Base-by-base conservation (phyloP, 2,888 invertebrate genomes). In the Bombylius major region DNA sequence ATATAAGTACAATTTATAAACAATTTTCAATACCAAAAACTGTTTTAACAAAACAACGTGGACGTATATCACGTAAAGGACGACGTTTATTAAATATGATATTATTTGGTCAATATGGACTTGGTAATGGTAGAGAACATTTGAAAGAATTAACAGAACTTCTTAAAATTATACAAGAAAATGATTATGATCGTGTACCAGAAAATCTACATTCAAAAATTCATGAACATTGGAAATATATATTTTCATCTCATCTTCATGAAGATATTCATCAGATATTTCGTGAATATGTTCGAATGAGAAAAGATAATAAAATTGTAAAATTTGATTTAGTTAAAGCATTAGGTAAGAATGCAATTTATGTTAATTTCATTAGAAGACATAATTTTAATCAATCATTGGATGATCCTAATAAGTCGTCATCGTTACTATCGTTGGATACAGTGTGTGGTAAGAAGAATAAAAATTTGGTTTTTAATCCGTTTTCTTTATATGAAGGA, bases 61-160 rank as follows among this genome's bases (percentile, higher is more conserved):
- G 71, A 67, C 47, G 70, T 62, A 65, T 54, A 53, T 63, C 70
- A 58, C 78, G 78, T 56, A 69, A 69, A 50, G 70, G 75, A 63
- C 66, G 78, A 5, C 78, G 72, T 54, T 73, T 72, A 51, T 67
- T 82, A 1, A 82, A 82, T 63, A 81, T 79, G 76, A 75, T 82
- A 42, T 69, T 82, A 7, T 67, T 82, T 7, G 82, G 82, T 0
- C 81, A 82, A 66, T 78, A 78, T 0, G 82, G 81, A 0, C 74
- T 82, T 32, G 72, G 72, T 5, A 76, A 77, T 56, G 82, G 82
- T 3, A 64, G 70, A 1, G 63, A 66, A 57, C 78, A 79, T 63
- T 65, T 81, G 33, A 73, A 67, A 5, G 72, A 76, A 59, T 65
- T 82, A 23, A 61, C 75, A 50, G 59, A 68, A 0, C 68, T 76